These are phyloP conservation scores for Lydus trimaculatus DNA, from an alignment of 2,888 invertebrate species.

Conservation along the genomic window DNA sequence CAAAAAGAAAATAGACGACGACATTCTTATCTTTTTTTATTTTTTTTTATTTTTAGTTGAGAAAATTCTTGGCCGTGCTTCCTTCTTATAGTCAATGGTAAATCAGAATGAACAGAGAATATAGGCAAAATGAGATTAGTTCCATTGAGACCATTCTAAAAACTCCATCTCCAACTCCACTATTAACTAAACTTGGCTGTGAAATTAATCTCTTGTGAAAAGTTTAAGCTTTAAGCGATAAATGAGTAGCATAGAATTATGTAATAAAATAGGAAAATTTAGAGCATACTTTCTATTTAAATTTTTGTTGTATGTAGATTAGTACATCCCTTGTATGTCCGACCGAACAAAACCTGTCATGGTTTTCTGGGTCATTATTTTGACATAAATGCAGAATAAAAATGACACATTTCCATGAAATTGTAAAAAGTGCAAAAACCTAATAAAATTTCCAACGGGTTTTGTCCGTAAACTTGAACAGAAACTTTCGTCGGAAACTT, in stretches of 20 bases:
- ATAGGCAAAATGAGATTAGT: not conserved
- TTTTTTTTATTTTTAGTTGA: slow-evolving; percentile 7
- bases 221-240: not conserved
- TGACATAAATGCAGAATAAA: slow-evolving; percentile 16
- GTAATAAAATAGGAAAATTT: not conserved
- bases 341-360: slow-evolving; percentile 13
- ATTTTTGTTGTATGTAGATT: not conserved
- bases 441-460: not conserved
- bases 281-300: slow-evolving; percentile 4
- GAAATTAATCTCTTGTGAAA: not conserved
- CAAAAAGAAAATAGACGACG: not conserved
- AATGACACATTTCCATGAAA: not conserved
- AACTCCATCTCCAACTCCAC: not conserved
- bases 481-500: slow-evolving; percentile 52
- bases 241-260: not conserved
- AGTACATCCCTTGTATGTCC: slow-evolving; percentile 1
- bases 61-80: slow-evolving; percentile 14
- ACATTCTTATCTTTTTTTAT: slow-evolving; percentile 6
- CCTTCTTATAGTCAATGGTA: not conserved
- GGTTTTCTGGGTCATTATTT: slow-evolving; percentile 13
- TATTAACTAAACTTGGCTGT: not conserved
- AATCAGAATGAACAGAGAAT: not conserved
- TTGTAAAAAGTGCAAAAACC: slow-evolving; percentile 3
- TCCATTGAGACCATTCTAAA: not conserved
- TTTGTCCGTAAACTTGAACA: not conserved